Conservation (phyloP, 2,797 vertebrate genomes). For the Molossus molossus region DNA sequence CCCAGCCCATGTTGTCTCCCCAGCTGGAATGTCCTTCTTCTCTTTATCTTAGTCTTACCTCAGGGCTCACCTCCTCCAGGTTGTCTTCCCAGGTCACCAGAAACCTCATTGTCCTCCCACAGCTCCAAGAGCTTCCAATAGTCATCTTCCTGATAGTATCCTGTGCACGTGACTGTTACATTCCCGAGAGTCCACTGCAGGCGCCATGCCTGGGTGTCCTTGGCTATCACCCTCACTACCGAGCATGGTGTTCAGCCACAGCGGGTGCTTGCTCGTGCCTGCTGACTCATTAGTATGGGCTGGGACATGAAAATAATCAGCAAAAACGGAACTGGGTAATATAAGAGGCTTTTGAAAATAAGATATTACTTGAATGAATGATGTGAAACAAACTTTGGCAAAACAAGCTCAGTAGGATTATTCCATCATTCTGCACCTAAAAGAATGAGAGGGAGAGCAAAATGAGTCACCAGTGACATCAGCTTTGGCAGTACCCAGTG, state of each 20-base stretch:
- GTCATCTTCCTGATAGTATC: neutral
- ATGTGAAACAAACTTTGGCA: slow-evolving; percentile 41
- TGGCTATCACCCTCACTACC: neutral
- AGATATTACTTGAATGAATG: slow-evolving; percentile 24
- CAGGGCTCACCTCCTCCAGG: neutral
- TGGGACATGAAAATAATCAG: neutral
- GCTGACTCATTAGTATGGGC: neutral
- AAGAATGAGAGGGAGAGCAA: slow-evolving; percentile 35
- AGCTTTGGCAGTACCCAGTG: slow-evolving; percentile 75
- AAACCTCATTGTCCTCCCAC: neutral
- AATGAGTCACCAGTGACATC: slow-evolving; percentile 70
- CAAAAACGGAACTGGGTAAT: neutral
- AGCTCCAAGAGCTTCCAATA: neutral
- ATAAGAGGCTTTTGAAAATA: neutral
- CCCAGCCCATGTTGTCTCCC: neutral
- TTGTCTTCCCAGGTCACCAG: neutral
- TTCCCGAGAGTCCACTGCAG: neutral
- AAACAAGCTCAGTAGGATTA: neutral
- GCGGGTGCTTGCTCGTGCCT: neutral
- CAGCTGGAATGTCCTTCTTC: neutral
- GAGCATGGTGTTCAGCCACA: neutral
- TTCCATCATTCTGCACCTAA: slow-evolving; percentile 50
- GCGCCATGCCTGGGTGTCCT: neutral
- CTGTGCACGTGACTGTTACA: neutral
- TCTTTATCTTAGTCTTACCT: neutral